phyloP scores from a whole-genome alignment of 1,140 invertebrate genomes.

The Aphelenchoides besseyi region DNA sequence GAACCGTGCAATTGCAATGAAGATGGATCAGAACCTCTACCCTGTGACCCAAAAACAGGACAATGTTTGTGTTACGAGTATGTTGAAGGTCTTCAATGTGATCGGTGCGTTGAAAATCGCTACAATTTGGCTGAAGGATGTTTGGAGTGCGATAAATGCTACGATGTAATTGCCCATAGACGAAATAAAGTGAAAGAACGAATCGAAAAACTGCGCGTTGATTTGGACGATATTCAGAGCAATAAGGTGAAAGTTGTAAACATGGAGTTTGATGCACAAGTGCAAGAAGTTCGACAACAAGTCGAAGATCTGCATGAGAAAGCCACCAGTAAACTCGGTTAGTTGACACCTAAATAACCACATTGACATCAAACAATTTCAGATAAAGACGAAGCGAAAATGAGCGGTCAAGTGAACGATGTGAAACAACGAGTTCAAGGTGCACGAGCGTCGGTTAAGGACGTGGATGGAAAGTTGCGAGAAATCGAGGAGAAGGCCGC shows the following conservation, averaged over 20 bases:
- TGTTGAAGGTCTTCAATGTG: slow-evolving; percentile 86
- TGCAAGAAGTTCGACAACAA: slow-evolving; percentile 41
- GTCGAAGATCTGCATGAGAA: slow-evolving; percentile 43
- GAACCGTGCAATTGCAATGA: slow-evolving; percentile 52
- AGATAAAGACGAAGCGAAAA: slow-evolving; percentile 46
- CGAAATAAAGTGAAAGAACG: slow-evolving; percentile 33
- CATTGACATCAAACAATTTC: slow-evolving; percentile 26
- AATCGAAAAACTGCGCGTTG: slow-evolving; percentile 47
- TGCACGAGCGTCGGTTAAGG: slow-evolving; percentile 35
- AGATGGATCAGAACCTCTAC: slow-evolving; percentile 41
- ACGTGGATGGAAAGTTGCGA: slow-evolving; percentile 42
- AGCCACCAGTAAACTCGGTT: slow-evolving; percentile 51
- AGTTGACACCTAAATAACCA: slow-evolving; percentile 10
- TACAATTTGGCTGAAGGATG: slow-evolving; percentile 41
- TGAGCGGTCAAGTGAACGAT: slow-evolving; percentile 42
- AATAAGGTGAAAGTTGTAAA: slow-evolving; percentile 60
- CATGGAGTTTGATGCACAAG: slow-evolving; percentile 51
- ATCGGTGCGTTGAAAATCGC: slow-evolving; percentile 72
- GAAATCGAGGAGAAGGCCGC: slow-evolving; percentile 41
- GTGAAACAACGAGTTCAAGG: slow-evolving; percentile 42
- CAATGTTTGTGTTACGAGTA: slow-evolving; percentile 84
- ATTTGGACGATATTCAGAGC: slow-evolving; percentile 59
- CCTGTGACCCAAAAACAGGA: slow-evolving; percentile 64
- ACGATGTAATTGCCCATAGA: slow-evolving; percentile 32
- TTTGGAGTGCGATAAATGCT: slow-evolving; percentile 45